Evolutionary conservation across 1,140 invertebrate species (phyloP).

Genomic region (Uloborus diversus): DNA sequence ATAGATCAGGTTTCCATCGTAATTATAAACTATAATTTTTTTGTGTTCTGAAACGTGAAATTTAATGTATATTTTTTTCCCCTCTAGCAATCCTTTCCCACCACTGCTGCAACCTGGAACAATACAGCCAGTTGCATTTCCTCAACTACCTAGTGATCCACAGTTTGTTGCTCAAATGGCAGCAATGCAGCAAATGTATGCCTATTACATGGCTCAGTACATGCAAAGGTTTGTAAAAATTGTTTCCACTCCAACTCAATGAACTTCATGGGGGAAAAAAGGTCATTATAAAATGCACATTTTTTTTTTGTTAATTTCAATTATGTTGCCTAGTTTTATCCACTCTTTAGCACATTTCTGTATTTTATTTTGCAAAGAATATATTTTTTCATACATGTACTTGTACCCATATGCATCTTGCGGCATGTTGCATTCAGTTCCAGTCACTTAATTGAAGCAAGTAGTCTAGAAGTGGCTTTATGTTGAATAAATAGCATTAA

Average conservation of each 20-base stretch:
- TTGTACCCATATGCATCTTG: no score
- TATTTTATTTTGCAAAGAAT: no score
- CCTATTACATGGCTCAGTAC: conserved; percentile 85
- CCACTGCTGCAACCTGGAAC: background rate
- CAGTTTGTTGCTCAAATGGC: conserved; percentile 67
- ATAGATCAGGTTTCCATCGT: background rate
- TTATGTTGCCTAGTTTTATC: no score
- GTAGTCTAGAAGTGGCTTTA: no score
- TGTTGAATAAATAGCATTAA: no score
- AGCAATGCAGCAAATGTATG: conserved; percentile 86
- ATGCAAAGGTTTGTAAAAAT: conserved; percentile 70
- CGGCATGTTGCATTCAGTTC: no score
- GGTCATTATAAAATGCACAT: background rate
- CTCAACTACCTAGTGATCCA: conserved; percentile 29
- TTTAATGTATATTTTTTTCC: background rate
- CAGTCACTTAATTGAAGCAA: no score
- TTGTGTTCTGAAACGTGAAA: background rate
- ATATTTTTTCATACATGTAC: no score
- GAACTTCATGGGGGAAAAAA: background rate
- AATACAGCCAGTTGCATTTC: no score
- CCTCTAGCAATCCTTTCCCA: background rate
- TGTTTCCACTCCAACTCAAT: background rate
- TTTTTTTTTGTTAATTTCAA: no score
- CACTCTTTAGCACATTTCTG: no score
- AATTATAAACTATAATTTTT: background rate